These are phyloP conservation scores for Muschampia staudingeri DNA, from an alignment of 2,888 invertebrate species.

Conservation along the genomic window DNA sequence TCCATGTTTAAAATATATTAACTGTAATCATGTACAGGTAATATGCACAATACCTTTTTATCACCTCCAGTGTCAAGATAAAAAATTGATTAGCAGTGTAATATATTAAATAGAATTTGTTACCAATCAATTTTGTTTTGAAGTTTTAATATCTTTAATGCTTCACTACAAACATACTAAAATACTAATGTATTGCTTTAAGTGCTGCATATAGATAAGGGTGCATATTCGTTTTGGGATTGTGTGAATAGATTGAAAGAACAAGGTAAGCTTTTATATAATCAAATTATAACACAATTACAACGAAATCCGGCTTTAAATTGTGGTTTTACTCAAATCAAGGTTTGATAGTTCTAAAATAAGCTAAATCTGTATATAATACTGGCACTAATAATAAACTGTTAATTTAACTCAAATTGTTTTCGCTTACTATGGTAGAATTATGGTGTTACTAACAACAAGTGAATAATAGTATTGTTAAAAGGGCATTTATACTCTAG, in stretches of 20 bases:
- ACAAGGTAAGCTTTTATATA: conserved; percentile 25
- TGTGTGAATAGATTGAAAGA: conserved; percentile 20
- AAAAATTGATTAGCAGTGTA: background rate
- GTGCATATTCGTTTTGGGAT: conserved; percentile 7
- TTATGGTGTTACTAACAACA: background rate
- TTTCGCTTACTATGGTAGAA: background rate
- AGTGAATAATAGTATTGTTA: background rate
- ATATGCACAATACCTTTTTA: background rate
- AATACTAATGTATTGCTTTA: background rate
- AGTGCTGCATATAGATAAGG: conserved; percentile 15
- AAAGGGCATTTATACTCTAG: background rate
- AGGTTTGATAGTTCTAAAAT: background rate
- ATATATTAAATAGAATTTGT: background rate
- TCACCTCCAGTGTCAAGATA: background rate
- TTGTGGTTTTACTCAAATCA: background rate
- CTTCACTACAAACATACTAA: background rate
- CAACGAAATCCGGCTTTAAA: conserved; percentile 3
- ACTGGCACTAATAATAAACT: background rate
- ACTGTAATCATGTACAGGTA: background rate
- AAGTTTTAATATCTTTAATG: background rate
- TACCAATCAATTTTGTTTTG: background rate
- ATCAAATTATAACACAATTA: background rate
- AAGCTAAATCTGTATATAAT: background rate
- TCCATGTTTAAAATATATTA: background rate
- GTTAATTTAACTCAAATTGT: background rate